Evolutionary conservation across 2,113 vertebrate species (phyloP).

Genomic region (Scatophagus argus): DNA sequence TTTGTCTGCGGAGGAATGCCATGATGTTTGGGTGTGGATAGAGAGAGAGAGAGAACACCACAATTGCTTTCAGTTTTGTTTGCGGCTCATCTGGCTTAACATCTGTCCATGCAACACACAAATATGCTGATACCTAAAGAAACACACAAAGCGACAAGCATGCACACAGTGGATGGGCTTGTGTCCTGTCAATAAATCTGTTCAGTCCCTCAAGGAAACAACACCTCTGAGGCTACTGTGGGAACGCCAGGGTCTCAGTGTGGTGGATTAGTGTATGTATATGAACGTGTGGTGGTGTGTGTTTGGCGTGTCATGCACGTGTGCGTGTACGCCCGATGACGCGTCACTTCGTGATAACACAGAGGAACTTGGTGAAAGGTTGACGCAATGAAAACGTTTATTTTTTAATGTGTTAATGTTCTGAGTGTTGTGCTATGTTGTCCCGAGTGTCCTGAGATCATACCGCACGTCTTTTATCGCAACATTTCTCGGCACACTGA

Average conservation of each 20-base stretch:
- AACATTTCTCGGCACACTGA: constrained; percentile 50
- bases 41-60: background rate
- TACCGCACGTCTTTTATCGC: constrained; percentile 41
- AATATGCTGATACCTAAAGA: background rate
- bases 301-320: background rate
- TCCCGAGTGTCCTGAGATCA: constrained; percentile 52
- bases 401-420: background rate
- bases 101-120: constrained; percentile 1
- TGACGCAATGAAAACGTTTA: constrained; percentile 9
- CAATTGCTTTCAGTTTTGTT: constrained; percentile 5
- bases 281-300: background rate
- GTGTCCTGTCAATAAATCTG: constrained; percentile 6
- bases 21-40: background rate
- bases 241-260: constrained; percentile 5
- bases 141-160: background rate
- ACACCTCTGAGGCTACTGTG: constrained; percentile 22
- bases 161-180: background rate
- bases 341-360: constrained; percentile 12
- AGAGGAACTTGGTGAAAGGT: background rate
- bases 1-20: background rate
- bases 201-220: constrained; percentile 9
- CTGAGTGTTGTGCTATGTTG: background rate
- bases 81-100: background rate
- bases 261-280: background rate
- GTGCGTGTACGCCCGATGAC: background rate